Percentiles rank a stretch among this genome's conserved stretches.
phyloP scores from a whole-genome alignment of 2,113 vertebrate genomes.

The Neopipo cinnamomea region DNA sequence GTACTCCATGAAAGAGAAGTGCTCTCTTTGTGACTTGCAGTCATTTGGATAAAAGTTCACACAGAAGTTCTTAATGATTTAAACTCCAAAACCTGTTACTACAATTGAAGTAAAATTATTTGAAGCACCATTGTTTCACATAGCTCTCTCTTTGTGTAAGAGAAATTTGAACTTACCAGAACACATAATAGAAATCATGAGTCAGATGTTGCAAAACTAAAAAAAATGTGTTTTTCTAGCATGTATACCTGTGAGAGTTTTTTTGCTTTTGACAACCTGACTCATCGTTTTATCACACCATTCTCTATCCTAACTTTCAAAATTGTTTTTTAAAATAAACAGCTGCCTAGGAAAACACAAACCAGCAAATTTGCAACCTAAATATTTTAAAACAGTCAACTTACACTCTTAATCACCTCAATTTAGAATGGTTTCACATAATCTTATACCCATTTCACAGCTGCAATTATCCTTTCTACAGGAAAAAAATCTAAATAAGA shows the following conservation, averaged over 20 bases:
- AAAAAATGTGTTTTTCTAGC: slow-evolving; percentile 58
- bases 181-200: slow-evolving; percentile 71
- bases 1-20: slow-evolving; percentile 67
- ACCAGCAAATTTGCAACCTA: neutral
- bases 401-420: neutral
- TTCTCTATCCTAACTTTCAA: slow-evolving; percentile 60
- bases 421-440: neutral
- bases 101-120: slow-evolving; percentile 74
- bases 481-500: neutral
- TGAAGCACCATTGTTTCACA: slow-evolving; percentile 73
- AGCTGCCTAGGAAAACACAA: slow-evolving; percentile 7
- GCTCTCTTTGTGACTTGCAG: slow-evolving; percentile 74
- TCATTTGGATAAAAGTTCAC: slow-evolving; percentile 82
- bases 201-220: slow-evolving; percentile 63
- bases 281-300: slow-evolving; percentile 64
- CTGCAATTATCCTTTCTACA: neutral
- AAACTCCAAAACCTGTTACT: slow-evolving; percentile 79
- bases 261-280: slow-evolving; percentile 62
- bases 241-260: slow-evolving; percentile 29
- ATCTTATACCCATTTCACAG: neutral
- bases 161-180: slow-evolving; percentile 75
- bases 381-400: neutral
- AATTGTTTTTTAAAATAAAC: neutral
- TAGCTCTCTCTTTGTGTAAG: slow-evolving; percentile 65
- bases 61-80: slow-evolving; percentile 80